phyloP scores from a whole-genome alignment of 2,888 invertebrate species.

The Oligia latruncula region DNA sequence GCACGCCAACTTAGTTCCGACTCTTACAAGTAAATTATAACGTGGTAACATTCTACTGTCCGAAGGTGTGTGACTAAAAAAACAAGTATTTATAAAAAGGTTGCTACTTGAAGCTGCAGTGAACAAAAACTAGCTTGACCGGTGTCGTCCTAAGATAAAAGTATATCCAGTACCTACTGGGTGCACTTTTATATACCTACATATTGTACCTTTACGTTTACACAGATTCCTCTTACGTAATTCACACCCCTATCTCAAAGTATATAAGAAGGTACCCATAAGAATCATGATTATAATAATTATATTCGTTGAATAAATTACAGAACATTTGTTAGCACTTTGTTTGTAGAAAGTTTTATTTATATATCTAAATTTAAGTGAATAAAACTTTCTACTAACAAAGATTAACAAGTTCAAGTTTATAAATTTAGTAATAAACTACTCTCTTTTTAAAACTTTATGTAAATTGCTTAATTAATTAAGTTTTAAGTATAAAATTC shows the following conservation, averaged over 20 bases:
- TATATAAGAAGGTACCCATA: background rate
- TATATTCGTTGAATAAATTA: conserved; percentile 4
- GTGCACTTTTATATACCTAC: conserved; percentile 10
- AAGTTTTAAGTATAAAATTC: background rate
- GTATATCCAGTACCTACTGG: conserved; percentile 2
- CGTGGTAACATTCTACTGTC: conserved; percentile 14
- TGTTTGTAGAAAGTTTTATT: conserved; percentile 34
- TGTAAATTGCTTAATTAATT: conserved; percentile 22
- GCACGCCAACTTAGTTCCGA: background rate
- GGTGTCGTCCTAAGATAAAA: conserved; percentile 44
- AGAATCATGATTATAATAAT: conserved; percentile 8
- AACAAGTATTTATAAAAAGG: conserved; percentile 24
- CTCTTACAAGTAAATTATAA: conserved; percentile 20
- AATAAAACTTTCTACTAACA: conserved; percentile 29
- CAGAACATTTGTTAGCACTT: conserved; percentile 1
- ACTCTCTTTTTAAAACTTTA: conserved; percentile 32
- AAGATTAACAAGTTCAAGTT: background rate
- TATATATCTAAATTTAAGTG: background rate
- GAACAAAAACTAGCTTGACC: conserved; percentile 53
- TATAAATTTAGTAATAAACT: background rate
- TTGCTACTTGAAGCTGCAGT: conserved; percentile 35
- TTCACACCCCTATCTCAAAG: background rate
- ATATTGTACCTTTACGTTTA: conserved; percentile 21
- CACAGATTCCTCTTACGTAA: conserved; percentile 10
- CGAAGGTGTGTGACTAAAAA: conserved; percentile 26